A percentile compares a stretch with the other conserved stretches of the same genome.
These are phyloP conservation scores for Buceros bicornis DNA, from an alignment of 2,797 vertebrate species.

Conservation along the genomic window DNA sequence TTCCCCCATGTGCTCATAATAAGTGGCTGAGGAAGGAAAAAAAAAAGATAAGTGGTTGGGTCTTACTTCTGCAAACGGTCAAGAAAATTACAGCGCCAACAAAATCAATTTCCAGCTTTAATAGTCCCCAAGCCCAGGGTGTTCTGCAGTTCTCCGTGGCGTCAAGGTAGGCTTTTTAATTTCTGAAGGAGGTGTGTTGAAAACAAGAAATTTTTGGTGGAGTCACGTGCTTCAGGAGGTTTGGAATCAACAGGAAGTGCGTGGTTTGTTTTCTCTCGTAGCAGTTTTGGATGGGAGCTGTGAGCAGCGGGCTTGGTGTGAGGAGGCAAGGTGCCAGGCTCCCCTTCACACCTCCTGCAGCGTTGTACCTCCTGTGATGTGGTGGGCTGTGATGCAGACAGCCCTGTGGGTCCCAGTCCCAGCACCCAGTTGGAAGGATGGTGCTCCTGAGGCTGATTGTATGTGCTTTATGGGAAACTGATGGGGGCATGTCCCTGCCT, in stretches of 20 bases:
- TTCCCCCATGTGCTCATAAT: neutral
- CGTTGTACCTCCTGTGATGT: neutral
- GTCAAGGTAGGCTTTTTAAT: neutral
- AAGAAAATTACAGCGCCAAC: slow-evolving; percentile 37
- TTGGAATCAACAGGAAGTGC: neutral
- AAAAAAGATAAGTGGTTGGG: neutral
- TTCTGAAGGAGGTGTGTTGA: neutral
- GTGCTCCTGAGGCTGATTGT: neutral
- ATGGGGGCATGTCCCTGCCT: neutral
- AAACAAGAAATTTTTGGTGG: neutral
- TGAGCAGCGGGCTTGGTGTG: neutral
- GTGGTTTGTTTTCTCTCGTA: neutral
- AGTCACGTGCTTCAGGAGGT: neutral
- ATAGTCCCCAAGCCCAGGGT: neutral
- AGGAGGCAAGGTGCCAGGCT: neutral
- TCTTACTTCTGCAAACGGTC: neutral
- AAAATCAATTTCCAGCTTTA: slow-evolving; percentile 33
- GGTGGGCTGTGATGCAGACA: neutral
- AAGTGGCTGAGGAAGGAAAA: neutral
- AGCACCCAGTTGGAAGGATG: neutral
- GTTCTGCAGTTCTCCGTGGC: neutral
- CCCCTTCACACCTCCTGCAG: neutral
- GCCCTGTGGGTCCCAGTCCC: neutral
- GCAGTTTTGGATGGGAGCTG: neutral
- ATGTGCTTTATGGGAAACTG: neutral